Percentiles rank a stretch among this genome's conserved stretches.
phyloP scores from a whole-genome alignment of 2,888 invertebrate species.

The Melieria picta region DNA sequence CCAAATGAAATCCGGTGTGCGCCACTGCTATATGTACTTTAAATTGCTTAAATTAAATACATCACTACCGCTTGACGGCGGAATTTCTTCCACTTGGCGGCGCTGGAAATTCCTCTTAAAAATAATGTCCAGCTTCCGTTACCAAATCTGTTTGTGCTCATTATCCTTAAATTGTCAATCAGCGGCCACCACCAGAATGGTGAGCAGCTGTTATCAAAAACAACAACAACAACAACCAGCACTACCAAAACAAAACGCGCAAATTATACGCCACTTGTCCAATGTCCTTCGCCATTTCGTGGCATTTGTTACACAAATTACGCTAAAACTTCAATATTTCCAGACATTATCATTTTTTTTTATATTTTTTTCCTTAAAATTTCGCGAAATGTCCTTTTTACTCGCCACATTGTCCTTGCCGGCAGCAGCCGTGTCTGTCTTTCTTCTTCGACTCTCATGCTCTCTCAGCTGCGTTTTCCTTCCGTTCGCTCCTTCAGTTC shows the following conservation, averaged over 20 bases:
- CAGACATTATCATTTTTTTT: background rate
- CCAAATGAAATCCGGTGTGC: too few species aligned
- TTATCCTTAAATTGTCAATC: constrained; percentile 40
- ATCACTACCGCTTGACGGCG: too few species aligned
- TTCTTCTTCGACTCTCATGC: background rate
- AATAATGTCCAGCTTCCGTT: background rate
- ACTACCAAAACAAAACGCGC: background rate
- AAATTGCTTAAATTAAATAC: too few species aligned
- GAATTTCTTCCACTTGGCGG: too few species aligned
- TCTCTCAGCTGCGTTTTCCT: background rate
- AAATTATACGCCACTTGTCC: background rate
- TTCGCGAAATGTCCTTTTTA: constrained; percentile 1
- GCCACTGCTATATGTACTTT: too few species aligned
- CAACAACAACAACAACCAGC: too few species aligned
- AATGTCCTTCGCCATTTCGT: constrained; percentile 7
- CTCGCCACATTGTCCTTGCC: background rate
- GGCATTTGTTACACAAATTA: constrained; percentile 18
- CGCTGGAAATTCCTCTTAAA: too few species aligned
- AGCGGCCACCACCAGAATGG: background rate
- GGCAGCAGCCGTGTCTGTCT: background rate
- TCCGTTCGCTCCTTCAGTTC: background rate
- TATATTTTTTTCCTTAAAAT: background rate
- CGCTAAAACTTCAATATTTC: background rate
- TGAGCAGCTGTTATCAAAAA: background rate
- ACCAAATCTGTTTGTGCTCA: constrained; percentile 33